Percentiles rank a stretch among this genome's conserved stretches.
phyloP scores from a whole-genome alignment of 2,888 invertebrate species.

The Leptopilina syphax region DNA sequence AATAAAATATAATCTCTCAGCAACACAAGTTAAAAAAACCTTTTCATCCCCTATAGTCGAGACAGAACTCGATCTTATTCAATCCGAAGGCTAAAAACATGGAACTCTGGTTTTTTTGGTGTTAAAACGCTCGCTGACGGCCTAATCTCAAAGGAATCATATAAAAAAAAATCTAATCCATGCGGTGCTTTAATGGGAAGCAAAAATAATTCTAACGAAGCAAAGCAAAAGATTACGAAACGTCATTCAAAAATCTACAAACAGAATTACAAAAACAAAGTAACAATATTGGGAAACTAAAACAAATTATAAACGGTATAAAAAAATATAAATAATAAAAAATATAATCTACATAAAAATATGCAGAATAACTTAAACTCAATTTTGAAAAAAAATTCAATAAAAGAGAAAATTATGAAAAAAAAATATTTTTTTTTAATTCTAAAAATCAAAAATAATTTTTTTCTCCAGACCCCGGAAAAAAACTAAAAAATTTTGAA shows the following conservation, averaged over 20 bases:
- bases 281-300: background rate
- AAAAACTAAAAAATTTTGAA: no score
- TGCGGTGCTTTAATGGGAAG: constrained; percentile 12
- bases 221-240: constrained; percentile 20
- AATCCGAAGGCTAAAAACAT: constrained; percentile 8
- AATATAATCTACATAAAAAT: background rate
- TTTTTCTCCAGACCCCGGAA: no score
- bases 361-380: background rate
- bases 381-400: no score
- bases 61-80: constrained; percentile 26
- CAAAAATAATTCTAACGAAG: constrained; percentile 27
- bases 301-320: background rate
- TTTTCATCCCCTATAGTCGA: constrained; percentile 20
- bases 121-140: constrained; percentile 15
- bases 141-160: constrained; percentile 11
- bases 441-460: no score
- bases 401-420: no score
- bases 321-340: no score
- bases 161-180: constrained; percentile 19
- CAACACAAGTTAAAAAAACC: background rate
- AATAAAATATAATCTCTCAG: constrained; percentile 22
- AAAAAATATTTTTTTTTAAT: no score
- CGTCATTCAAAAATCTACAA: background rate
- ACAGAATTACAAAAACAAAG: background rate
- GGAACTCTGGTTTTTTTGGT: constrained; percentile 38